phyloP scores from a whole-genome alignment of 2,113 vertebrate species.

The Chaetorhynchus papuensis region DNA sequence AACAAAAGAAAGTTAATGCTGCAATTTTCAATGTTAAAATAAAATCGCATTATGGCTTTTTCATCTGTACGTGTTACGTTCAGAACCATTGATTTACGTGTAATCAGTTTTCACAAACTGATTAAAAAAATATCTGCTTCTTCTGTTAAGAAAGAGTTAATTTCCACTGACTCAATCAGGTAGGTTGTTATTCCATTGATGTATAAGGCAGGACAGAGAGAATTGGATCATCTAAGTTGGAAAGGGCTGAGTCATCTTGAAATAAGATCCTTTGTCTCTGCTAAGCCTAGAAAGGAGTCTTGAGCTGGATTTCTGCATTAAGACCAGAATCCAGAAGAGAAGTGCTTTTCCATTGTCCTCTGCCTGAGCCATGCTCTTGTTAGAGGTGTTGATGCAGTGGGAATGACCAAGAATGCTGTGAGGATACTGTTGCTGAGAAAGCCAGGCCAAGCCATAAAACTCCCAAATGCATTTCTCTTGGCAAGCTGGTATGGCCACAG shows the following conservation, averaged over 20 bases:
- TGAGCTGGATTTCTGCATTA: neutral
- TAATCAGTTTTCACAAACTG: neutral
- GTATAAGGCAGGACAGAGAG: neutral
- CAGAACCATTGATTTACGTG: neutral
- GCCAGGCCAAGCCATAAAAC: neutral
- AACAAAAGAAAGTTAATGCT: neutral
- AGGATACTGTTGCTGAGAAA: neutral
- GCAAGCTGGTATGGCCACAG: neutral
- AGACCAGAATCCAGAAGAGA: neutral
- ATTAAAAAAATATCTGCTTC: neutral
- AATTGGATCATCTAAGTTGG: neutral
- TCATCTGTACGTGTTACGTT: neutral
- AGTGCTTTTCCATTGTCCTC: neutral
- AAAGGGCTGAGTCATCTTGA: neutral
- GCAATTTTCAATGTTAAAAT: neutral
- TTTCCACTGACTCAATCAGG: neutral
- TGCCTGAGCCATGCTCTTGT: neutral
- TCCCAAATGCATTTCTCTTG: neutral
- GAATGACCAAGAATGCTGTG: neutral
- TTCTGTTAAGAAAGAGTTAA: neutral
- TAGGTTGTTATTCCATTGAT: neutral
- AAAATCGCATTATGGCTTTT: neutral
- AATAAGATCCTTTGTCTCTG: neutral
- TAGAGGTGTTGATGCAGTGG: neutral
- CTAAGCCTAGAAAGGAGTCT: neutral